Conservation (phyloP, 2,797 vertebrate species). For the Champsocephalus esox region DNA sequence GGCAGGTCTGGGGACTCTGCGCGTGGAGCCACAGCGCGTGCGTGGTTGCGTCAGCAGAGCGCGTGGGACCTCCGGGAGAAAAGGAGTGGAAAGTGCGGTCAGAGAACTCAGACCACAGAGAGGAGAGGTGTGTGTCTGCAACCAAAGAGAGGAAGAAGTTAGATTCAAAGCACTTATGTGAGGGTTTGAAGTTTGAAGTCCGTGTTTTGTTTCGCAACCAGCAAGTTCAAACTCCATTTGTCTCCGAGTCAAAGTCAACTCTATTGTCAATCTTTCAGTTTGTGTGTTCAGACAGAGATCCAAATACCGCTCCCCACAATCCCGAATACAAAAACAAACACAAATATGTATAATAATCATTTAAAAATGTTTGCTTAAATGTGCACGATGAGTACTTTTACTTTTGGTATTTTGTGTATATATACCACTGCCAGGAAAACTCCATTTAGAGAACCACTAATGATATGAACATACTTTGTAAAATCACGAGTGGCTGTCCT, state of each 20-base stretch:
- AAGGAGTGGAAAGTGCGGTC: conserved; percentile 14
- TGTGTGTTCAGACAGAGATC: no score
- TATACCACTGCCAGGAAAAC: no score
- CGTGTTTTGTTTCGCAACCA: background rate
- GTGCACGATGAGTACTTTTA: no score
- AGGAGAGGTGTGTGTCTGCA: background rate
- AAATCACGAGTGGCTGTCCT: background rate
- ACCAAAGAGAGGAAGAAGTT: background rate
- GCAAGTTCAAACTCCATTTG: no score
- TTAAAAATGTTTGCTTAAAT: no score
- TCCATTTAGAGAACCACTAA: background rate
- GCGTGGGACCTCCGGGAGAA: conserved; percentile 65
- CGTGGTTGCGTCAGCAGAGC: conserved; percentile 82
- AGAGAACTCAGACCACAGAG: background rate
- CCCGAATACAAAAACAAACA: no score
- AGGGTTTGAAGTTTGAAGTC: background rate
- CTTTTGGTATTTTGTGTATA: no score
- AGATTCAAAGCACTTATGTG: background rate
- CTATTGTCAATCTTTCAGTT: no score
- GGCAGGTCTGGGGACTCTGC: conserved; percentile 71
- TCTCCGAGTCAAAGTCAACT: no score
- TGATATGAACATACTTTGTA: background rate
- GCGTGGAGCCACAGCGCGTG: conserved; percentile 60
- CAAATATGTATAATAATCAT: no score
- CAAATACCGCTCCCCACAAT: no score